Conservation (phyloP, 2,797 vertebrate genomes). For the Gymnocypris eckloni region DNA sequence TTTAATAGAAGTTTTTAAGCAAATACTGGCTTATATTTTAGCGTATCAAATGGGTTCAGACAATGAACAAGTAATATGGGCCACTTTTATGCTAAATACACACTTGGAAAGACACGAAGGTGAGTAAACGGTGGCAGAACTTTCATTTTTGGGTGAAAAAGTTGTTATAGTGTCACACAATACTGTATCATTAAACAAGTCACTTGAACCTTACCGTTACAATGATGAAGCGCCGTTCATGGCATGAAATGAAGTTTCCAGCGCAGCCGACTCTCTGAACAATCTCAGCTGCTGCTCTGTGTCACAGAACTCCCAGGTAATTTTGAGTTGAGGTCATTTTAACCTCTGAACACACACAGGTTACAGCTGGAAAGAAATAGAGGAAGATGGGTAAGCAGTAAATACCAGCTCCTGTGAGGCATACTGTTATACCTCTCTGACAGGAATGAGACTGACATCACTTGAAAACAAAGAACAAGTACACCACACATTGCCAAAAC, state of each 20-base stretch:
- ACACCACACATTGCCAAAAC: not conserved
- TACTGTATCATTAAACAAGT: not conserved
- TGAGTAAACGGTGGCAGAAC: not conserved
- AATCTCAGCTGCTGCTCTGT: conserved; percentile 38
- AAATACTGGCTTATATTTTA: not conserved
- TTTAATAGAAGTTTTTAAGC: not conserved
- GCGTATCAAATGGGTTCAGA: not conserved
- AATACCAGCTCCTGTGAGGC: conserved; percentile 1
- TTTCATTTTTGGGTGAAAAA: not conserved
- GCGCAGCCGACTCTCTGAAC: not conserved
- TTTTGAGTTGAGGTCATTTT: conserved; percentile 46
- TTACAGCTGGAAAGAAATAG: conserved; percentile 1
- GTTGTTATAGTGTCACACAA: not conserved
- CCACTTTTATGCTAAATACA: not conserved
- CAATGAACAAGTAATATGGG: not conserved
- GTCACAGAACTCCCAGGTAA: conserved; percentile 34
- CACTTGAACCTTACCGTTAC: not conserved
- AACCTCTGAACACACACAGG: conserved; percentile 40
- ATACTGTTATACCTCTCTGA: not conserved
- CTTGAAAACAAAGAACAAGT: not conserved
- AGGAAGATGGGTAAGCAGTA: conserved; percentile 29
- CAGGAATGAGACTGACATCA: conserved; percentile 8
- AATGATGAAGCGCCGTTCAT: not conserved
- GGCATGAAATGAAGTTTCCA: conserved; percentile 24
- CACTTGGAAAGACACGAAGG: not conserved